Evolutionary conservation across 2,113 vertebrate species (phyloP).

Genomic region (Archilochus colubris): DNA sequence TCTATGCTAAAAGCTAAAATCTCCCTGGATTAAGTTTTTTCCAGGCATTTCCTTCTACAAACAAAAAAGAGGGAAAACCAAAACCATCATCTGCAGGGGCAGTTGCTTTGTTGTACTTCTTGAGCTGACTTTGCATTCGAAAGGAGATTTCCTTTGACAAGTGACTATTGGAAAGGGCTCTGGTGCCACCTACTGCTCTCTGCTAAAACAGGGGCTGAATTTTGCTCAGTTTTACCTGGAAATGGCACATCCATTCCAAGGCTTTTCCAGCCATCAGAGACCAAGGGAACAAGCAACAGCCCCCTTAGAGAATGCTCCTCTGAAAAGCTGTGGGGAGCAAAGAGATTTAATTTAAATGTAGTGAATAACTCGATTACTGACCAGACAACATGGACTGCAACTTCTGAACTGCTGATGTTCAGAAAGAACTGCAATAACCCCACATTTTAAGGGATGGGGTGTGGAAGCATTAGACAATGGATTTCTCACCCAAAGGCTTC

Average conservation of each 20-base stretch:
- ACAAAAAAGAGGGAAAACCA: not conserved
- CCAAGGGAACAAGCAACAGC: not conserved
- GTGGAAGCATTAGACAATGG: not conserved
- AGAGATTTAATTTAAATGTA: fast-evolving
- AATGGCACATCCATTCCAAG: fast-evolving
- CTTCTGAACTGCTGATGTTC: not conserved
- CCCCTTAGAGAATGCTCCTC: too few relatives aligned
- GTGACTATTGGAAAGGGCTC: conserved; percentile 30
- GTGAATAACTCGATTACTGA: fast-evolving
- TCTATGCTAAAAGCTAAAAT: not conserved
- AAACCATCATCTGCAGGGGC: not conserved
- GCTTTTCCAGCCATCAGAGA: not conserved
- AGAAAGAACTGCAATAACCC: not conserved
- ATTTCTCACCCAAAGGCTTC: not conserved
- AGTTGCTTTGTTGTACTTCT: not conserved
- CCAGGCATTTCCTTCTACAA: not conserved
- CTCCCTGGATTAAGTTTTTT: not conserved
- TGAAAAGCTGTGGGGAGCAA: not conserved
- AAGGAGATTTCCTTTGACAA: not conserved
- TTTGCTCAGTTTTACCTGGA: not conserved
- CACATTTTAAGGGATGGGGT: too few relatives aligned
- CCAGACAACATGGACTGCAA: not conserved
- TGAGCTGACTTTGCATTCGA: not conserved
- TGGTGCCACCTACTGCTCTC: conserved; percentile 71
- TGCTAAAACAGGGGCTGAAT: fast-evolving